Conservation (phyloP, 2,113 vertebrate genomes). For the Syngnathus scovelli region DNA sequence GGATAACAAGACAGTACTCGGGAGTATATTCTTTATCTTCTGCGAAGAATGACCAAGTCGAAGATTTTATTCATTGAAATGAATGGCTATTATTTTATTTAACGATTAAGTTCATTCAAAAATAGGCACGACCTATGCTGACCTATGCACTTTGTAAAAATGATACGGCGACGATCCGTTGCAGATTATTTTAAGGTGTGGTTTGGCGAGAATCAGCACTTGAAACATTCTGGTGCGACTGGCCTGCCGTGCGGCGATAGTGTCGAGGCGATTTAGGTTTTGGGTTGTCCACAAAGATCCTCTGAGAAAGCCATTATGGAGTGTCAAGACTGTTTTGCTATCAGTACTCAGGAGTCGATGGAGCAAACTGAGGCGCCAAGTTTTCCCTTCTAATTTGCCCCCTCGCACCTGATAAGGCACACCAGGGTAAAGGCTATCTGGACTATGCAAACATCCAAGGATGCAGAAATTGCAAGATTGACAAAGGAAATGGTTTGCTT, state of each 20-base stretch:
- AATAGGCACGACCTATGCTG: too few relatives aligned
- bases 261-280: background rate
- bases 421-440: background rate
- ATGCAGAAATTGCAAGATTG: background rate
- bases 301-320: conserved; percentile 5
- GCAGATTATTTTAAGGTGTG: too few relatives aligned
- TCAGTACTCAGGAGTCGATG: background rate
- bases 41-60: too few relatives aligned
- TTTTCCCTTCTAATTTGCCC: background rate
- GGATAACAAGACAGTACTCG: too few relatives aligned
- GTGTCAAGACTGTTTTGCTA: conserved; percentile 5
- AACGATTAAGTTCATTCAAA: too few relatives aligned
- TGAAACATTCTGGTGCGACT: background rate
- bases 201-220: background rate
- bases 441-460: background rate
- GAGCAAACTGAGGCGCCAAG: background rate
- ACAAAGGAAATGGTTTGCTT: background rate
- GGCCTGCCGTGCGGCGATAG: background rate
- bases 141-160: too few relatives aligned
- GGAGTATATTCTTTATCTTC: too few relatives aligned
- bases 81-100: too few relatives aligned
- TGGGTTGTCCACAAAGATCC: conserved; percentile 3
- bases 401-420: background rate
- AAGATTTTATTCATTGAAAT: too few relatives aligned
- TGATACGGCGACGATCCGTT: too few relatives aligned